A percentile compares a stretch with the other conserved stretches of the same genome.
phyloP scores from a whole-genome alignment of 92 coral and sea anemone genomes.

The Palythoa caribaeorum region DNA sequence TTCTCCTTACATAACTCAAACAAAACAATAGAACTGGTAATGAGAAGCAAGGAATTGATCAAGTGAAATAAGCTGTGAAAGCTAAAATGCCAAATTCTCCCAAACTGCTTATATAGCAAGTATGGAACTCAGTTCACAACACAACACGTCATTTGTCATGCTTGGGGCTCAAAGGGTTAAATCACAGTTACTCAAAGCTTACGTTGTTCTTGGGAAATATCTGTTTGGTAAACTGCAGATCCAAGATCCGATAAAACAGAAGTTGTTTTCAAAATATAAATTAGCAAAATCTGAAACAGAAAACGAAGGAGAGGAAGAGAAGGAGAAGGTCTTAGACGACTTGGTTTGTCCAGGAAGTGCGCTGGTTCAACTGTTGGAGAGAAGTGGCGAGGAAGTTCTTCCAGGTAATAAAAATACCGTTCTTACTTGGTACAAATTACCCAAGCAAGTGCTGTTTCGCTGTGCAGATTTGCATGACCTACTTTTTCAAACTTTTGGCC shows the following conservation, averaged over 20 bases:
- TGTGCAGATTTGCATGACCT: too few species aligned
- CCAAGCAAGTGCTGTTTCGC: neutral
- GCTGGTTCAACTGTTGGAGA: slow-evolving; percentile 70
- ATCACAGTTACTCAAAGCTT: neutral
- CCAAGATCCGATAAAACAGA: slow-evolving; percentile 70
- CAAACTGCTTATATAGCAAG: too few species aligned
- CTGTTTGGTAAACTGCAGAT: slow-evolving; percentile 54
- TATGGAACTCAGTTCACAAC: too few species aligned
- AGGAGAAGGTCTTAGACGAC: slow-evolving; percentile 53
- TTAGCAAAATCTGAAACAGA: slow-evolving; percentile 22
- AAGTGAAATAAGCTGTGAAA: too few species aligned
- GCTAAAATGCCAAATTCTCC: too few species aligned
- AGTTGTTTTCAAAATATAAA: slow-evolving; percentile 64
- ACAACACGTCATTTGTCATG: too few species aligned
- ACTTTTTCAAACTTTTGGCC: too few species aligned
- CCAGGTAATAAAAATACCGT: slow-evolving; percentile 63
- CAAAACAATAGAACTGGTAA: too few species aligned
- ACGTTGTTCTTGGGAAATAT: neutral
- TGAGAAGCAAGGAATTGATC: too few species aligned
- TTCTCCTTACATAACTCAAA: too few species aligned
- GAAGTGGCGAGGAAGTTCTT: slow-evolving; percentile 44
- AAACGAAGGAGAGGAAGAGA: slow-evolving; percentile 59
- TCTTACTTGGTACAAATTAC: too few species aligned
- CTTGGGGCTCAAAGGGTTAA: too few species aligned
- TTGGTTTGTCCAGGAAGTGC: slow-evolving; percentile 78